Base-by-base conservation (phyloP, 2,888 invertebrate genomes). In the Drosophila recens region DNA sequence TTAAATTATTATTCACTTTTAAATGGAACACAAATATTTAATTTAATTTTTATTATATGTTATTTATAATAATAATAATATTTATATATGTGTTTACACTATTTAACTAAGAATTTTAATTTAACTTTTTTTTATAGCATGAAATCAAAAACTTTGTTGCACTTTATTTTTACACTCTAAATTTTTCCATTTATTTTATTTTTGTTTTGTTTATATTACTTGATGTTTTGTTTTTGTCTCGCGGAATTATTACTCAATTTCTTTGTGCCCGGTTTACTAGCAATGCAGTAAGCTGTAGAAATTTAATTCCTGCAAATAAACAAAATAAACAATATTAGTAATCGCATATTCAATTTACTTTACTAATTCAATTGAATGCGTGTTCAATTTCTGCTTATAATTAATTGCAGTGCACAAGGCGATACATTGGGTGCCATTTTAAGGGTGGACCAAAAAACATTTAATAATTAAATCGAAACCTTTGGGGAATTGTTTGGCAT, bases 281-380 rank as follows among this genome's bases (percentile, higher is more conserved):
- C 79, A 80, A 74, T 69, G 80, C 85, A 83, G 82, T 89, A 89
- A 81, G 52, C 89, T 73, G 75, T 77, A 71, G 87, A 82, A 82
- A 84, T 87, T 54, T 74, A 72, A 82, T 82, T 87, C 85, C 85
- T 86, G 82, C 17, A 61, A 64, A 63, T 6, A 53, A 11, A 74
- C 23, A 70, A 27, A 54, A 51, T 30, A 64, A 48, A 48, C 43
- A 20, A 52, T 48, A 61, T 51, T 63, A 54, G 38, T 30, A 20
- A 27, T 38, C 17, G 27, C 27, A 13, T 23, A 38, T 46, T 15
- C 46, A 34, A 33, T 54, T 11, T 11, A 10, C 11, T 10, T 13
- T 8, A 45, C 13, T 20, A 56, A 56, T 34, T 36, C 45, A 57
- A 27, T 48, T 48, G 30, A 58, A 48, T 20, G n/a, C n/a, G n/a